Percentiles rank a stretch among this genome's conserved stretches.
phyloP scores from a whole-genome alignment of 2,113 vertebrate genomes.

The Podarcis cretensis region DNA sequence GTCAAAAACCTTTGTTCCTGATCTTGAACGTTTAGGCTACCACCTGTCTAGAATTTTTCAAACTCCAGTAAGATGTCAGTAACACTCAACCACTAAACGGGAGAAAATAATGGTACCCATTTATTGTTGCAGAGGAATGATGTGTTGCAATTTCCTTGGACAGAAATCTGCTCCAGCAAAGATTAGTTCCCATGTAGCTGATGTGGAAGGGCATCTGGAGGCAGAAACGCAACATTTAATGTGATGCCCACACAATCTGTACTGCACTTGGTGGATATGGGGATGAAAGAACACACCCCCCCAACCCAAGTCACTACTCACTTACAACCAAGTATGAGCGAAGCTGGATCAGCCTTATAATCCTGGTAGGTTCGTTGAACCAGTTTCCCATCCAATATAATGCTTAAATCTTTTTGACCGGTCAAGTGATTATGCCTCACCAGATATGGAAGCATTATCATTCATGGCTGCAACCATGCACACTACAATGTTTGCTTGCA shows the following conservation, averaged over 20 bases:
- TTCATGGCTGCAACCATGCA: background rate
- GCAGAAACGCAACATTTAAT: background rate
- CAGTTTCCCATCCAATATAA: background rate
- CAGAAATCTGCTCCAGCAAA: background rate
- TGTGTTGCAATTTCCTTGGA: background rate
- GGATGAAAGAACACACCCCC: background rate
- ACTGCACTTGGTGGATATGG: background rate
- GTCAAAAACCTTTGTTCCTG: background rate
- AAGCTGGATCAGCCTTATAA: background rate
- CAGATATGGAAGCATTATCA: background rate
- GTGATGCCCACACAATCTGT: background rate
- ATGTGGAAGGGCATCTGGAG: no score
- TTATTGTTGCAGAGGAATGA: background rate
- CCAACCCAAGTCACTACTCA: no score
- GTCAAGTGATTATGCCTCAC: background rate
- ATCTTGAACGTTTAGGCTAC: background rate
- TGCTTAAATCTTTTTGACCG: background rate
- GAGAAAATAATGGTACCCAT: background rate
- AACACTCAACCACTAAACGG: background rate
- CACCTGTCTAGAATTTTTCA: background rate
- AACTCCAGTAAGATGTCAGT: background rate
- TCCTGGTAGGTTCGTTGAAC: background rate
- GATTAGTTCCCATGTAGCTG: background rate
- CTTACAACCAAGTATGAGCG: background rate
- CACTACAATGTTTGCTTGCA: background rate